Evolutionary conservation across 2,113 vertebrate species (phyloP), one percentile per base, ranked within the genome.

Genomic region (Bothrops jararaca): DNA sequence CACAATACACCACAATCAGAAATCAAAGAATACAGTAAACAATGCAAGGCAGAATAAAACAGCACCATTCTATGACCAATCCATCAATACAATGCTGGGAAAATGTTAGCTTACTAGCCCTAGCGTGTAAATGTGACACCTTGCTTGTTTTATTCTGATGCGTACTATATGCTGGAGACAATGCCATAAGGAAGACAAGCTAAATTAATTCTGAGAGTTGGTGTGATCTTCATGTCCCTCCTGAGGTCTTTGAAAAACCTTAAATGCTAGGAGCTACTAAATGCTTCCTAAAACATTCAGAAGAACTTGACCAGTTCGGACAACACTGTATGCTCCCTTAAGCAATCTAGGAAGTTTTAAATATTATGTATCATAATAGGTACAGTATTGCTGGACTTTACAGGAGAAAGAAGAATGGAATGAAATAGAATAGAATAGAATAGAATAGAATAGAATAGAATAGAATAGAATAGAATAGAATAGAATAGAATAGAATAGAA

Each of bases 351-450:
- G 26, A n/a, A 69, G 13, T 69, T 69, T n/a, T n/a, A n/a, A 69
- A 69, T 34, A 34, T n/a, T 34, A n/a, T 69, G 29, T 6, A 5
- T n/a, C 4, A 34, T n/a, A 5, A 18, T 69, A 69, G 29, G 26
- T 69, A 50, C 8, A 50, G 48, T 50, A 64, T 64, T 64, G 26
- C 11, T 64, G 60, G 26, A 1, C 12, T 69, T 69, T 69, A 69
- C 11, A n/a, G 12, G 64, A 29, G 60, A 64, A 64, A 12, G 11
- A 11, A 29, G 23, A 60, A 26, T 64, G 3, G 26, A 11, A 1
- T 29, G 2, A n/a, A n/a, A n/a, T n/a, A n/a, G n/a, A n/a, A 0
- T 26, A 6, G 52, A 12, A 9, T 53, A 0, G 52, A 12, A 9
- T 53, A 13, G 52, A 53, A 10, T 53, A 2, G 52, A 53, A 10